These are phyloP conservation scores for Caenorhabditis zanzibari DNA, from an alignment of 2,888 invertebrate genomes.

Conservation along the genomic window DNA sequence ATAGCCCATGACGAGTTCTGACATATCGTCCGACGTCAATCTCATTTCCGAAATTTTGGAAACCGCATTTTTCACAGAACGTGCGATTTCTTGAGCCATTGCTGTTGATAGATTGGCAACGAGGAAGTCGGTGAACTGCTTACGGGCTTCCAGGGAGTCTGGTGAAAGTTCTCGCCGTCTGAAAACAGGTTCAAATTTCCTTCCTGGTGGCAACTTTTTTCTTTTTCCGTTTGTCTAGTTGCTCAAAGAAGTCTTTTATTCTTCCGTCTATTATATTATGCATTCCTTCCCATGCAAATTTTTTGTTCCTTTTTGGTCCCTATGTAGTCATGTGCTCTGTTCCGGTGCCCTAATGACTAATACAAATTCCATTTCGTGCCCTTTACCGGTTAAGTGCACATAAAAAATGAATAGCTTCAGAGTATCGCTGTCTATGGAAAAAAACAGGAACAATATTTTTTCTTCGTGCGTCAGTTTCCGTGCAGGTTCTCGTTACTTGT, in stretches of 20 bases:
- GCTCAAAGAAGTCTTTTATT: not conserved
- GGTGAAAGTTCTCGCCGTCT: conserved; percentile 70
- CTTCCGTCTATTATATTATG: conserved; percentile 16
- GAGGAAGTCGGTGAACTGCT: conserved; percentile 84
- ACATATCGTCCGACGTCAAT: conserved; percentile 89
- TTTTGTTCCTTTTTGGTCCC: conserved; percentile 8
- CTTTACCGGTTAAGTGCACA: conserved; percentile 4
- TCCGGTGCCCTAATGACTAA: conserved; percentile 6
- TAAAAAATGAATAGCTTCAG: not conserved
- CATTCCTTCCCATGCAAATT: conserved; percentile 24
- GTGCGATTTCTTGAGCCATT: conserved; percentile 86
- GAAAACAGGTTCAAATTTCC: conserved; percentile 32
- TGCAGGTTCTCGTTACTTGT: conserved; percentile 23
- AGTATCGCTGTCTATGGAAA: not conserved
- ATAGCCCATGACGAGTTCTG: conserved; percentile 93
- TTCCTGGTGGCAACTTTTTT: not conserved
- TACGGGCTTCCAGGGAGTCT: conserved; percentile 82
- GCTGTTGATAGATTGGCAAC: conserved; percentile 83
- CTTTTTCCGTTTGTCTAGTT: not conserved
- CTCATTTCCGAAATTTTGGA: conserved; percentile 83
- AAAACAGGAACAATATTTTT: not conserved
- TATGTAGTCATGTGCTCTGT: conserved; percentile 8
- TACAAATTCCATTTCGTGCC: not conserved
- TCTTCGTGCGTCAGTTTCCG: conserved; percentile 2
- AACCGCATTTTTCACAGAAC: conserved; percentile 87